Base-by-base conservation (phyloP, 2,888 invertebrate genomes). In the Sinodicranocentrus sp. region DNA sequence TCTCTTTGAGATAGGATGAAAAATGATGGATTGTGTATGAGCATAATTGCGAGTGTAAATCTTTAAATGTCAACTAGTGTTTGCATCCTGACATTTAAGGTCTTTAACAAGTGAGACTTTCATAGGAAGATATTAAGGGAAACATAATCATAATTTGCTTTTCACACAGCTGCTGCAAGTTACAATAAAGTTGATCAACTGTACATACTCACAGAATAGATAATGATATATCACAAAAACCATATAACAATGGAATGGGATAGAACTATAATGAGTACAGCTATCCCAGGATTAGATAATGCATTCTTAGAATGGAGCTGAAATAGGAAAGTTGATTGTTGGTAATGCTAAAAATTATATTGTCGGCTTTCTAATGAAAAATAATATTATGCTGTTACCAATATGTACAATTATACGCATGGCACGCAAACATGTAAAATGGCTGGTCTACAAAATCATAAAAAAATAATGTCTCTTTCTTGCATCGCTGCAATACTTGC, bases 101-200 rank as follows among this genome's bases (percentile, higher is more conserved):
- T 21, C 23, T 21, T 5, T 44, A 6, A 21, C 28, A 65, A 65
- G 5, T 17, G n/a, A 21, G 21, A 19, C 39, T 67, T 67, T 43
- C 44, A 19, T 21, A 67, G 61, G 13, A 25, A 17, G 33, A 33
- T 48, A 48, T n/a, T 5, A 48, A 48, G n/a, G 5, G n/a, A 17
- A 48, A 48, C 5, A 48, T 48, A 57, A 23, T 21, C 19, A 23
- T 19, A 19, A 17, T 19, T 1, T 23, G 67, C 70, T 39, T 28
- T 26, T 52, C 15, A 52, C 13, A 79, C 48, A 76, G 83, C 77
- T 83, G 83, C 83, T 83, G 83, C 57, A 65, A 72, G 83, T 63
- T 83, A 83, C 83, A 83, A 83, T 83, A 77, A 83, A 71, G 33
- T 73, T 63, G 52, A 76, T 63, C 28, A 61, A 54, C 13, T 82